Percentiles rank a stretch among this genome's conserved stretches.
Evolutionary conservation across 1,140 invertebrate species (phyloP).

Genomic region (Globodera ellingtonae): DNA sequence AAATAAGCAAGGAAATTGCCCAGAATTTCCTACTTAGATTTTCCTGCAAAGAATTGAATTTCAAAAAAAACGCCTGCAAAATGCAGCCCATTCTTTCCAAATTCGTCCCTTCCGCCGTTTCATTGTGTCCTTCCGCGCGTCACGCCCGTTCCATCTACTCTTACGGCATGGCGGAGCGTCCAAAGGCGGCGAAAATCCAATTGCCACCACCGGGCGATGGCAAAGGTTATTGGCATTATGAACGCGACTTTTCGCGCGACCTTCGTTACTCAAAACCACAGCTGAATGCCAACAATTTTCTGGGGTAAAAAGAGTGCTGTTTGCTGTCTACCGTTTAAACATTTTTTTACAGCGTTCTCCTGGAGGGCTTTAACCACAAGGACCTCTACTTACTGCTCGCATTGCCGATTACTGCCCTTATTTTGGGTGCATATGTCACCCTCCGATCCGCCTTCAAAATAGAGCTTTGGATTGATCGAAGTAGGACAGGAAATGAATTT

Average conservation of each 20-base stretch:
- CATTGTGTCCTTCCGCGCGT: not conserved
- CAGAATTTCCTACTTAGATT: too few relatives aligned
- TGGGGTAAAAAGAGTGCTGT: not conserved
- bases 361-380: not conserved
- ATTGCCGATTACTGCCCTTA: constrained; percentile 3
- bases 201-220: constrained; percentile 11
- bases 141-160: too few relatives aligned
- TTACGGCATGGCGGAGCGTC: not conserved
- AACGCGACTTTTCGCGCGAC: constrained; percentile 23
- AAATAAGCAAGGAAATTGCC: too few relatives aligned
- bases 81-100: not conserved
- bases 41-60: too few relatives aligned
- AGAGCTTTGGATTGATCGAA: constrained; percentile 56
- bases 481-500: not conserved
- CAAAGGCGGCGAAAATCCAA: constrained; percentile 19
- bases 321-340: not conserved
- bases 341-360: not conserved
- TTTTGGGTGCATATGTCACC: constrained; percentile 37
- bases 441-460: constrained; percentile 46
- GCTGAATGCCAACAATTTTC: constrained; percentile 21
- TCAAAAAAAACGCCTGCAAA: not conserved
- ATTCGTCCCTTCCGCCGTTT: not conserved
- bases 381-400: constrained; percentile 27
- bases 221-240: constrained; percentile 25
- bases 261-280: constrained; percentile 14